phyloP scores from a whole-genome alignment of 2,888 invertebrate genomes.

The Rhopalosiphum nymphaeae region DNA sequence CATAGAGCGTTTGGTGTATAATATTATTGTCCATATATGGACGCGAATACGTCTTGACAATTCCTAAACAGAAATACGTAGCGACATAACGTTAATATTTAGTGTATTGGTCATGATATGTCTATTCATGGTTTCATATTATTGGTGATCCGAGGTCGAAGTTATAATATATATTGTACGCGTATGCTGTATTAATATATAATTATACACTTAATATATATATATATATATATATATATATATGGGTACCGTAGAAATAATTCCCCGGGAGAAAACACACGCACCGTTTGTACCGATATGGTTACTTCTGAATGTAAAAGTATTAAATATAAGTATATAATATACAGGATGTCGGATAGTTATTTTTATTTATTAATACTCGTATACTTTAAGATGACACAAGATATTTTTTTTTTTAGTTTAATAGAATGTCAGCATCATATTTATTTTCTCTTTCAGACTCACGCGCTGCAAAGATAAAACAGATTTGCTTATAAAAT shows the following conservation, averaged over 20 bases:
- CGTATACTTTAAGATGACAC: not conserved
- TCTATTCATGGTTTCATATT: conserved; percentile 35
- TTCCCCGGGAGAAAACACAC: not conserved
- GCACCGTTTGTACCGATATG: not conserved
- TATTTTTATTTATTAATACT: not conserved
- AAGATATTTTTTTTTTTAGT: not conserved
- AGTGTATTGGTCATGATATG: conserved; percentile 32
- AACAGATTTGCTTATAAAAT: too few relatives aligned
- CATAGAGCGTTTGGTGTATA: not conserved
- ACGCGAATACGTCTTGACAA: conserved; percentile 30
- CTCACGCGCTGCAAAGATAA: too few relatives aligned
- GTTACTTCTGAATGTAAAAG: conserved; percentile 1
- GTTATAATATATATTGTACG: not conserved
- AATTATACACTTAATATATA: not conserved
- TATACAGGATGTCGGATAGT: not conserved
- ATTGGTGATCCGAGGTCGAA: conserved; percentile 25
- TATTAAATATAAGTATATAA: conserved; percentile 1
- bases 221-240: not conserved
- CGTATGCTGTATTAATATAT: not conserved
- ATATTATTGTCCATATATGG: conserved; percentile 55
- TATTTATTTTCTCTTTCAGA: too few relatives aligned
- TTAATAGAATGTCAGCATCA: not conserved
- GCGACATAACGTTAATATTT: not conserved
- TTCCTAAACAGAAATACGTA: conserved; percentile 46
- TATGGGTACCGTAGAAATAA: not conserved